phyloP scores from a whole-genome alignment of 2,797 vertebrate species.

The Liparis tanakae region DNA sequence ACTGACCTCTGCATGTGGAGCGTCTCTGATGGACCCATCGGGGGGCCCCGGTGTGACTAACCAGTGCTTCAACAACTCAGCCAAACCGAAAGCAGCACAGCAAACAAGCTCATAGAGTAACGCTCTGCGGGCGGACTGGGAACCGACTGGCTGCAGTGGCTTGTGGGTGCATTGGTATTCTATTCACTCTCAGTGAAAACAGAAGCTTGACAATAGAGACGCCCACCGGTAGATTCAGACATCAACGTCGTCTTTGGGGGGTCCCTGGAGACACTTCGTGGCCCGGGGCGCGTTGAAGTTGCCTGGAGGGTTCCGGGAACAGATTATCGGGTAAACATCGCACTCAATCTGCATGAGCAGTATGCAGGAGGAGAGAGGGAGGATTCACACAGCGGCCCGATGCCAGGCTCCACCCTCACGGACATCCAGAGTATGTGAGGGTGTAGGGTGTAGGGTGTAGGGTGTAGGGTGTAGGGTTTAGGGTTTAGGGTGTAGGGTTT shows the following conservation, averaged over 20 bases:
- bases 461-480: no score
- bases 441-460: no score
- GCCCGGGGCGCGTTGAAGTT: conserved; percentile 36
- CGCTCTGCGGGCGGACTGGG: background rate
- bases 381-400: background rate
- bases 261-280: conserved; percentile 34
- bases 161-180: conserved; percentile 30
- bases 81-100: background rate
- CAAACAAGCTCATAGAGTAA: background rate
- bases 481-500: no score
- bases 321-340: conserved; percentile 27
- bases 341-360: conserved; percentile 15
- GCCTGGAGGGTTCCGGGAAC: conserved; percentile 21
- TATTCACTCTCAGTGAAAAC: conserved; percentile 30
- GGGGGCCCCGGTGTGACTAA: background rate
- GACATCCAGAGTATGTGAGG: no score
- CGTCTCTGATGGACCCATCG: background rate
- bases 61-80: background rate
- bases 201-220: conserved; percentile 23
- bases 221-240: conserved; percentile 42
- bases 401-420: no score
- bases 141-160: background rate
- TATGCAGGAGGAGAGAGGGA: background rate
- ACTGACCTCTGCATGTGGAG: background rate
- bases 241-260: conserved; percentile 2